Percentiles rank a stretch among this genome's conserved stretches.
Conservation (phyloP, 2,113 vertebrate genomes). For the Manacus vitellinus region DNA sequence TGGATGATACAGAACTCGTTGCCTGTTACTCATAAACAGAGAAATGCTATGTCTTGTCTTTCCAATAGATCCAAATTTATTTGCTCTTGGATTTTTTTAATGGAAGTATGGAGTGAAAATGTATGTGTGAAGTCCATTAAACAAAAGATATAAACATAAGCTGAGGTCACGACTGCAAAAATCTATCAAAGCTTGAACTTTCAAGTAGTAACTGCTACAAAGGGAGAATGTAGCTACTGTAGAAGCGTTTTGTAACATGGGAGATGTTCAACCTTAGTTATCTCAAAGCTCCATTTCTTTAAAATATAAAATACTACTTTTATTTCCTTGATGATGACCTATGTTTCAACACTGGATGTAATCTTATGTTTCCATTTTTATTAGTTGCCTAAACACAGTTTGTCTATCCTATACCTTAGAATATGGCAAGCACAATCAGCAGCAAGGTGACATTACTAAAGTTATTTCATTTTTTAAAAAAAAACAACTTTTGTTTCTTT, state of each 20-base stretch:
- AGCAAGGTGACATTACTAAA: slow-evolving; percentile 65
- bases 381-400: neutral
- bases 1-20: neutral
- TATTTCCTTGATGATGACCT: neutral
- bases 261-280: neutral
- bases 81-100: neutral
- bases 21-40: neutral
- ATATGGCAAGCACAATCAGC: neutral
- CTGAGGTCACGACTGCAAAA: neutral
- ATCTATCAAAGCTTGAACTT: neutral
- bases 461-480: neutral
- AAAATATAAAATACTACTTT: neutral
- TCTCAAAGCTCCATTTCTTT: neutral
- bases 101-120: neutral
- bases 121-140: neutral
- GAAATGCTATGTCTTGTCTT: neutral
- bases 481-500: neutral
- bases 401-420: slow-evolving; percentile 3
- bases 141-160: neutral
- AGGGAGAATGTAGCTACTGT: neutral
- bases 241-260: neutral
- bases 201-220: neutral
- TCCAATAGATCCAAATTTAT: neutral
- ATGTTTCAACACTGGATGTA: neutral
- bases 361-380: neutral